Evolutionary conservation across 1,140 invertebrate genomes (phyloP), one percentile per base, ranked within the genome.

Genomic region (Neocloeon triangulifer): DNA sequence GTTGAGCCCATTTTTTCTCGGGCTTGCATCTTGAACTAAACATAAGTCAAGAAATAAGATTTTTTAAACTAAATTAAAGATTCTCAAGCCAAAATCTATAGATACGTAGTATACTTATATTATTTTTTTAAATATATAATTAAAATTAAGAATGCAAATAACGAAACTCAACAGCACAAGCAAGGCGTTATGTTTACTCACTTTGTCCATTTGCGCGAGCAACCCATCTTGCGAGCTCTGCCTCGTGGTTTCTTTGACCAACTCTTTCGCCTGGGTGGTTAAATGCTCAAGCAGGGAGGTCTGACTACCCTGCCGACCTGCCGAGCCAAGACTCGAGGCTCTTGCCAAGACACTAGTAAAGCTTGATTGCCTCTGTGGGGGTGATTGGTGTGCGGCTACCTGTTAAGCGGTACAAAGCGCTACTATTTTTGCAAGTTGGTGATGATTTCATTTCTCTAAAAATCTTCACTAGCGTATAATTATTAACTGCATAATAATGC

Each of bases 131-230:
- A n/a, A n/a, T n/a, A n/a, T n/a, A n/a, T n/a, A n/a, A n/a, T n/a
- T n/a, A n/a, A n/a, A n/a, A 9, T 19, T 26, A 5, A 34, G 26
- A 32, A 30, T 13, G 15, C 21, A 18, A 15, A 15, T 25, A 18
- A 19, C 22, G 17, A 9, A 25, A 40, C 29, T 32, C 62, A 75
- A 72, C 64, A 77, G 73, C 52, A 74, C 73, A 35, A 79, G 67
- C 66, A 54, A 73, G 73, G 28, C 72, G 54, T 48, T 65, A 64
- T n/a, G n/a, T n/a, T n/a, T n/a, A n/a, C n/a, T n/a, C n/a, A n/a
- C 76, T 62, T 86, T 85, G 41, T 86, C 80, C 62, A 88, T 78
- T 34, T 85, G 80, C 8, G 80, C 78, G n/a, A 88, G 51, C 1
- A 88, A 41, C 12, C 79, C 79, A 45, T 88, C 81, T 49, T 88